Evolutionary conservation across 1,140 invertebrate genomes (phyloP), one percentile per base, ranked within the genome.

Genomic region (Apis dorsata): DNA sequence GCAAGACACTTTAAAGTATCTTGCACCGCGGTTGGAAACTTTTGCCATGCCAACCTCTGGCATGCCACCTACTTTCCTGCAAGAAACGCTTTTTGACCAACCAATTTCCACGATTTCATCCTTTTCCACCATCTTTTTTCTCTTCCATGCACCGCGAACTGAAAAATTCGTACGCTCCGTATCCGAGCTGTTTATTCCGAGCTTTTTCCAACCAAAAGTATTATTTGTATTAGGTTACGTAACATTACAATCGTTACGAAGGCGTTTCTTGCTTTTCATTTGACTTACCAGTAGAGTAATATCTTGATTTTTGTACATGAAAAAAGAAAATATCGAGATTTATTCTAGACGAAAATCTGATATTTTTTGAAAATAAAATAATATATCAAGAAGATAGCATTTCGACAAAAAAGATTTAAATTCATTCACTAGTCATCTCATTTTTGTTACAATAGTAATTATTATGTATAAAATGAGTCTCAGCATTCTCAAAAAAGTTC

Each of bases 21-120:
- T 85, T 80, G 65, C 83, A 83, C 51, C 76, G 72, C 83, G 80
- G 28, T 62, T 49, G 55, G 28, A 74, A 88, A 85, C 76, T 85
- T 88, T 74, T 44, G 57, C 44, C 17, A 0, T 55, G 60, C 49
- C 49, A 53, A 75, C 44, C 72, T 53, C 79, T 65, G 72, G 51
- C 65, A 62, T 55, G 4, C 34, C 55, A 5, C 15, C 65, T 24
- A 59, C 63, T 77, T 63, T 62, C 3, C 76, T 15, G 34, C 2
- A 34, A 51, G 34, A 59, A 83, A 51, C 66, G 34, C 34, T 62
- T 71, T 79, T 81, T 81, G 55, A 75, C 44, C 69, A 9, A 60
- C 57, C 73, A 77, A 69, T 69, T 81, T 60, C 17, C 28, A 19
- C n/a, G 19, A 28, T 12, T 13, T 15, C 63, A 3, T 17, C 8